Evolutionary conservation across 2,888 invertebrate species (phyloP).

Genomic region (Cantharis rustica): DNA sequence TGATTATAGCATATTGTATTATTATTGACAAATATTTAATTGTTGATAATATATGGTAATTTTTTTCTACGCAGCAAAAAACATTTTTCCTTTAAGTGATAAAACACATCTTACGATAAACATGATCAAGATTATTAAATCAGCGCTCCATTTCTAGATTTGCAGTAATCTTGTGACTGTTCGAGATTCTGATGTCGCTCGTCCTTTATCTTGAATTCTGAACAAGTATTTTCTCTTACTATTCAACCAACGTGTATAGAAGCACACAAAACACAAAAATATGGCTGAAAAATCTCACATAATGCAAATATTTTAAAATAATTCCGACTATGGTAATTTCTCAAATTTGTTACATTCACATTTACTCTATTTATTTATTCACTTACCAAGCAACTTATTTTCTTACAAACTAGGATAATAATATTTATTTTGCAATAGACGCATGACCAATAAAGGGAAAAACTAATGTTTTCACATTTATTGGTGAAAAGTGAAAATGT

Average conservation of each 20-base stretch:
- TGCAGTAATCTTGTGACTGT: background rate
- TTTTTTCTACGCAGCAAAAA: background rate
- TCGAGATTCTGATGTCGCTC: background rate
- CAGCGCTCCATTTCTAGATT: constrained; percentile 8
- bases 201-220: background rate
- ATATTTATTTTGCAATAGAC: background rate
- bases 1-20: background rate
- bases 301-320: background rate
- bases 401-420: background rate
- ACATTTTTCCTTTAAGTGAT: background rate
- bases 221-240: background rate
- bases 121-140: constrained; percentile 12
- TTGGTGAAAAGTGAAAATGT: background rate
- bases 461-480: background rate
- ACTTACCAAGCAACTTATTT: no score
- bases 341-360: background rate
- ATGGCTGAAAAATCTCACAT: background rate
- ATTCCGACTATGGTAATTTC: background rate
- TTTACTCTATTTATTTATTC: background rate
- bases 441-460: background rate
- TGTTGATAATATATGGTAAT: background rate
- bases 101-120: constrained; percentile 3
- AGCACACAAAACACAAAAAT: background rate
- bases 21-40: background rate
- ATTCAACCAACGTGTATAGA: constrained; percentile 4